Percentiles rank a stretch among this genome's conserved stretches.
Conservation (phyloP, 2,113 vertebrate genomes). For the Phylloscopus trochiloides region DNA sequence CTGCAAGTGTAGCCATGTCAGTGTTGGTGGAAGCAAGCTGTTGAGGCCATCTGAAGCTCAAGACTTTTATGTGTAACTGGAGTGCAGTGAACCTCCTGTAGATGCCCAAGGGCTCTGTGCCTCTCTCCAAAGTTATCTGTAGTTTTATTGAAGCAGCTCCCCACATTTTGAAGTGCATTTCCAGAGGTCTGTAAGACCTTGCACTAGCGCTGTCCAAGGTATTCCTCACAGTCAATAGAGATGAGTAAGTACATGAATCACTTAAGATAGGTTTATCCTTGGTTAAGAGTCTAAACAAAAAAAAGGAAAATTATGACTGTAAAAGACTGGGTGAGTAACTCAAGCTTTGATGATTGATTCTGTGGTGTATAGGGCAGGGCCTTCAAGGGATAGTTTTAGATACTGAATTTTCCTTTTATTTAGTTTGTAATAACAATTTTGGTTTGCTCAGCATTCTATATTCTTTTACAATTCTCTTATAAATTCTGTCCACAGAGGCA, state of each 20-base stretch:
- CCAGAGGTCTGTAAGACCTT: not conserved
- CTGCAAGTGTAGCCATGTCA: not conserved
- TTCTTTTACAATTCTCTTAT: not conserved
- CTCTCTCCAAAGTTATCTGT: not conserved
- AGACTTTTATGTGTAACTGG: not conserved
- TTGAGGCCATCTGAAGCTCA: not conserved
- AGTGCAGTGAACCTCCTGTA: not conserved
- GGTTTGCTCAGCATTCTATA: not conserved
- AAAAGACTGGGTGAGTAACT: not conserved
- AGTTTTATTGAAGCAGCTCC: not conserved
- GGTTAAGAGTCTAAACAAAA: not conserved
- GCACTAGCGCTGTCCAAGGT: not conserved
- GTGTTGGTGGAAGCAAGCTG: not conserved
- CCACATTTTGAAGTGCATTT: not conserved
- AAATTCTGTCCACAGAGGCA: not conserved
- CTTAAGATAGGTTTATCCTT: not conserved
- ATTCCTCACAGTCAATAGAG: not conserved
- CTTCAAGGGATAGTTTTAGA: not conserved
- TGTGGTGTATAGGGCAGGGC: not conserved
- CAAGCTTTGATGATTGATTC: not conserved
- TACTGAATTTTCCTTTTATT: not conserved
- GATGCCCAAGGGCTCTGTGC: rapidly evolving
- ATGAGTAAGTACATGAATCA: not conserved
- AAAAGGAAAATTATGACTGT: not conserved
- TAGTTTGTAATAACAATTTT: not conserved